Evolutionary conservation across 2,888 invertebrate genomes (phyloP), one percentile per base, ranked within the genome.

Genomic region (Chymomyza amoena): DNA sequence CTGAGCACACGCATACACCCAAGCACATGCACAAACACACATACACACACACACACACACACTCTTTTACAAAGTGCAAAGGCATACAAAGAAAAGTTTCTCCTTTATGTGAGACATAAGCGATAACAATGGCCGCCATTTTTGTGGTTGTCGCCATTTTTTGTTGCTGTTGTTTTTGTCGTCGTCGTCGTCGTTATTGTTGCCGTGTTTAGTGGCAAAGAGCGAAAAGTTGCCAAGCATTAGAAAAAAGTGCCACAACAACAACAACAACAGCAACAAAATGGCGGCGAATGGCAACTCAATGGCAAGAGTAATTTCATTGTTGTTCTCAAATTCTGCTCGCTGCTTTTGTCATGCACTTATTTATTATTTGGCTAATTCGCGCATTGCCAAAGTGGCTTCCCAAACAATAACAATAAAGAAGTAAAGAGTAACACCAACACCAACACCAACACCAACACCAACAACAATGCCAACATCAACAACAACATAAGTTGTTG

Each of bases 321-420:
- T 83, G 88, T 87, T 81, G 81, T 73, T 86, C 64, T 73, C 75
- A 78, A 88, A 81, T 45, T 45, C 66, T 76, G 85, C 73, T 72
- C 69, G 66, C 76, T 77, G 77, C 82, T 88, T 88, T 87, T 78
- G 81, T 88, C 84, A 66, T 77, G 76, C 82, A 88, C 89, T 89
- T 89, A 88, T 89, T 89, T 89, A 89, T 89, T 88, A 86, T 89
- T 89, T 89, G 88, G 89, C 90, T 90, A 90, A 90, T 90, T 90
- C 90, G 81, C 88, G 88, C 88, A 69, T 67, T 89, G 89, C 84
- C 88, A 87, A 84, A 89, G 84, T 87, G 85, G 80, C 79, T 81
- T 84, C 77, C 64, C 79, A 84, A 88, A 85, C 86, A 88, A 89
- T 88, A 88, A 86, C 83, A 84, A 80, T 84, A 80, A 80, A 78